A percentile compares a stretch with the other conserved stretches of the same genome.
phyloP scores from a whole-genome alignment of 2,113 vertebrate genomes.

The Oostethus manadensis region DNA sequence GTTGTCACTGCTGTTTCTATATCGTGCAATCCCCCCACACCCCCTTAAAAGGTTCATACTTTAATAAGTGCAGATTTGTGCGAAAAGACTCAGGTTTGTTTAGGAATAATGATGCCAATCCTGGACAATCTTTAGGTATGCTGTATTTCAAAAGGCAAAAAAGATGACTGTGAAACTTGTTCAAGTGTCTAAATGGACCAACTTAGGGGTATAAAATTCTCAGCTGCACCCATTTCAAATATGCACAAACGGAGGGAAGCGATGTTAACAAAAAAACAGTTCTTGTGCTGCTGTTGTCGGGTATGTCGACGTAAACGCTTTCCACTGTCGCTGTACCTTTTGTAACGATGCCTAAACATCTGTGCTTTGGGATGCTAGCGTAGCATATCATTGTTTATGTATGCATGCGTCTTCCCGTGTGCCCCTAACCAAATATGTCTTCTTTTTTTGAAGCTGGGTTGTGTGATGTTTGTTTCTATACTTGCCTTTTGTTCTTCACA shows the following conservation, averaged over 20 bases:
- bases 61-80: background rate
- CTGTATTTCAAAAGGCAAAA: constrained; percentile 13
- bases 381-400: background rate
- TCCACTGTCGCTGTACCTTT: background rate
- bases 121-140: constrained; percentile 47
- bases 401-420: constrained; percentile 1
- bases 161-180: background rate
- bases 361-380: background rate
- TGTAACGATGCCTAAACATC: background rate
- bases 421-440: background rate
- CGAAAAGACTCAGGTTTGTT: constrained; percentile 37
- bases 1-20: constrained; percentile 7
- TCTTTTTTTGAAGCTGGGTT: background rate
- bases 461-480: background rate
- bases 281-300: too few relatives aligned
- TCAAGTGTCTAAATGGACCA: too few relatives aligned
- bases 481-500: background rate
- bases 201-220: too few relatives aligned
- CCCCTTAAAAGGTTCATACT: background rate
- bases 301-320: too few relatives aligned
- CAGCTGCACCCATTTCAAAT: too few relatives aligned
- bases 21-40: constrained; percentile 39
- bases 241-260: too few relatives aligned
- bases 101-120: constrained; percentile 19
- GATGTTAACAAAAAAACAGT: too few relatives aligned